Evolutionary conservation across 2,797 vertebrate genomes (phyloP).

Genomic region (Clamator glandarius): DNA sequence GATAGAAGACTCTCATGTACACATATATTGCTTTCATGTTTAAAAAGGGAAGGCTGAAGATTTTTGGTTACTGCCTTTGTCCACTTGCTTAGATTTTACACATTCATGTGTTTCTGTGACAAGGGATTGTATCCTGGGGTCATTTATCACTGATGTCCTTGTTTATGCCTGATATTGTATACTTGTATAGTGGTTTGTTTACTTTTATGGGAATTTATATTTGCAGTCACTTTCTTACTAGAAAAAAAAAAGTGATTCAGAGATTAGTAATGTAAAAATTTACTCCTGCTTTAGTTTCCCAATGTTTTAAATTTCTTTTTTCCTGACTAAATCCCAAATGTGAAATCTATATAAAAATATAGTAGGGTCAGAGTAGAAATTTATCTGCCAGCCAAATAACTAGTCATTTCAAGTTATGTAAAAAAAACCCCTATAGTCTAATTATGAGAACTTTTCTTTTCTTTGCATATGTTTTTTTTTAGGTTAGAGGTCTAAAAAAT

Average conservation of each 20-base stretch:
- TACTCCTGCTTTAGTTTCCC: background rate
- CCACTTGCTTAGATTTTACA: too few relatives aligned
- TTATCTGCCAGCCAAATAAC: background rate
- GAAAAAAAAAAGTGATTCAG: background rate
- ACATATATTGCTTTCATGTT: background rate
- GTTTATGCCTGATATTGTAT: background rate
- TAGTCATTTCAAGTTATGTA: background rate
- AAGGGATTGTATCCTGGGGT: background rate
- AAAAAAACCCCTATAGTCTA: background rate
- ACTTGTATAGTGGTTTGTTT: background rate
- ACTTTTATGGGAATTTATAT: background rate
- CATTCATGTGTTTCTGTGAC: background rate
- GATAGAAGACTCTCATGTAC: background rate
- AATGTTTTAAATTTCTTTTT: background rate
- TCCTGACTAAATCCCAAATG: background rate
- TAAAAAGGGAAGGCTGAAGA: too few relatives aligned
- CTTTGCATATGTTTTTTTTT: background rate
- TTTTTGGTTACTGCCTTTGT: too few relatives aligned
- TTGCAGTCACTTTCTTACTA: background rate
- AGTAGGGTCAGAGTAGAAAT: background rate
- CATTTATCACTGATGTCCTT: background rate
- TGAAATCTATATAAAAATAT: background rate
- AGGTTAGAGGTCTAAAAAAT: background rate
- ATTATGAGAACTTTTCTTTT: background rate
- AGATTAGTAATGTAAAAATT: background rate